phyloP scores from a whole-genome alignment of 2,113 vertebrate species.

The Tringa solitaria region DNA sequence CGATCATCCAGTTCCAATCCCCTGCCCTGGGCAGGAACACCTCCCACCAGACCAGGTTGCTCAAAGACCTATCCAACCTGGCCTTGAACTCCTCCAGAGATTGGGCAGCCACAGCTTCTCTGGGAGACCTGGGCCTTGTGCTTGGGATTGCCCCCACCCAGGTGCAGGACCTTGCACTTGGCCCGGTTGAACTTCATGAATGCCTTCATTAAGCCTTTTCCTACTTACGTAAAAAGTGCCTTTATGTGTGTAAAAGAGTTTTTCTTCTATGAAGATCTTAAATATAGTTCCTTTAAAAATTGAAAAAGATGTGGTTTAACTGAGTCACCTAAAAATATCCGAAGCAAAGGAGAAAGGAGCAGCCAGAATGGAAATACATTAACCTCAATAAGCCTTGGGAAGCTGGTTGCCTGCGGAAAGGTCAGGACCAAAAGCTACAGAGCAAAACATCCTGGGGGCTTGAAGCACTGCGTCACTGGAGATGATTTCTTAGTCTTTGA shows the following conservation, averaged over 20 bases:
- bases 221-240: not conserved
- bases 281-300: not conserved
- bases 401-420: not conserved
- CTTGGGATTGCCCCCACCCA: not conserved
- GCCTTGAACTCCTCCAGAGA: not conserved
- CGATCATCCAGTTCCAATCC: not conserved
- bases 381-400: not conserved
- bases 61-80: not conserved
- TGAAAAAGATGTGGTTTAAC: not conserved
- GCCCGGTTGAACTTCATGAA: not conserved
- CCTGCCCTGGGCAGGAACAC: not conserved
- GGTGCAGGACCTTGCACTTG: not conserved
- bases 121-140: not conserved
- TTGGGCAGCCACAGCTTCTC: not conserved
- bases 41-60: not conserved
- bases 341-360: not conserved
- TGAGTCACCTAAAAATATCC: not conserved
- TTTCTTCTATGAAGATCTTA: not conserved
- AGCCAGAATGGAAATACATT: not conserved
- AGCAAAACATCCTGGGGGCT: not conserved
- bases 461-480: not conserved
- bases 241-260: not conserved
- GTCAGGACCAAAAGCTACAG: not conserved
- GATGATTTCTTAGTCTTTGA: not conserved
- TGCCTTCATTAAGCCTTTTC: not conserved